Evolutionary conservation across 2,797 vertebrate species (phyloP).

Genomic region (Muscicapa comitata): DNA sequence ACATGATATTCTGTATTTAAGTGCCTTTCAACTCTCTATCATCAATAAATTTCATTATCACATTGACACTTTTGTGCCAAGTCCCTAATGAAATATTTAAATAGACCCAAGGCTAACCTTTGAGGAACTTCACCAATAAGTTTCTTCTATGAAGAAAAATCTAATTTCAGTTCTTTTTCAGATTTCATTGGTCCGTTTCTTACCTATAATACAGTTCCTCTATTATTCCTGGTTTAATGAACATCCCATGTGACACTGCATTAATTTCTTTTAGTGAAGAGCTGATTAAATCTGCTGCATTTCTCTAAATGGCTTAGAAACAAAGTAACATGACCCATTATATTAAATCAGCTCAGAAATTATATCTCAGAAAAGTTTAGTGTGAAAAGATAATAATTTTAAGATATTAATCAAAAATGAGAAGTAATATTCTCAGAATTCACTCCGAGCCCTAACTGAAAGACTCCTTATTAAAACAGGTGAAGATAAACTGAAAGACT

Average conservation of each 20-base stretch:
- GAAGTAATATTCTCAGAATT: neutral
- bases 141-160: neutral
- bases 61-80: neutral
- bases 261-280: neutral
- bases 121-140: neutral
- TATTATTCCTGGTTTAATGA: neutral
- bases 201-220: neutral
- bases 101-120: neutral
- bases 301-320: constrained; percentile 10
- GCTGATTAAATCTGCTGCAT: neutral
- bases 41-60: neutral
- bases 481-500: neutral
- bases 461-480: neutral
- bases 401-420: constrained; percentile 1
- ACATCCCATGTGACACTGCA: neutral
- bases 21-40: neutral
- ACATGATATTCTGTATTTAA: neutral
- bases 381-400: neutral
- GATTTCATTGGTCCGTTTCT: neutral
- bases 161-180: neutral
- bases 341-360: constrained; percentile 11
- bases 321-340: neutral
- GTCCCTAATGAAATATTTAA: neutral
- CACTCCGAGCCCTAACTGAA: neutral
- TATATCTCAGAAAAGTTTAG: neutral